Base-by-base conservation (phyloP, 2,888 invertebrate genomes). In the Netelia inedita region DNA sequence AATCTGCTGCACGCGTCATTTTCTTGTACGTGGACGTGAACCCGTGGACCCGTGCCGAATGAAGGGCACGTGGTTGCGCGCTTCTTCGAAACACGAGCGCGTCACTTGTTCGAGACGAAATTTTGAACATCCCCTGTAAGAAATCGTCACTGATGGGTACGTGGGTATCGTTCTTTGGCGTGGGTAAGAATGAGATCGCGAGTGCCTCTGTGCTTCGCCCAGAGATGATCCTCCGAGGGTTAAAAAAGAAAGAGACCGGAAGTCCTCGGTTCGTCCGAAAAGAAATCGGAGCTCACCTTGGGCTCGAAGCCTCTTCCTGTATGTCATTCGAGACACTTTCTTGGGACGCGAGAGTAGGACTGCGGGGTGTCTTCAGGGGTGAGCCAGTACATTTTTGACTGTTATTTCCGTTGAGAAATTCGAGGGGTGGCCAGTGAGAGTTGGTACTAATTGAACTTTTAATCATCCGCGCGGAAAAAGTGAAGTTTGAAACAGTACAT, bases 1-100 rank as follows among this genome's bases (percentile, higher is more conserved):
- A 76, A 21, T 69, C 69, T 71, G 81, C 76, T 81, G 76, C 81
- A 84, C 76, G 81, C 84, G 84, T 80, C 76, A 28, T 73, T 73
- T 50, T 69, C 28, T 41, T 63, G 46, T 21, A 50, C 16, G 69
- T 19, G 21, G 50, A n/a, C 9, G 23, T 53, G 50, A 46, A 65
- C 19, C 21, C 50, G 23, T 55, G 6, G 50, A 14, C 41, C 57
- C n/a, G 3, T 63, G 53, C 35, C 19, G 28, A 21, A 14, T 23
- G 35, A 50, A 53, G 75, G 85, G 82, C 82, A 76, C 85, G 85
- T 85, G 85, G 82, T 73, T 84, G 71, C 79, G 72, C 85, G 74
- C 85, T 79, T 68, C 28, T 75, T 68, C 65, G 82, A 79, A 85
- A 82, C 68, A 65, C 66, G 80, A 71, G 66, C 79, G 68, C 28